These are phyloP conservation scores for Pontoporia blainvillei DNA, from an alignment of 2,113 vertebrate genomes.

Conservation along the genomic window DNA sequence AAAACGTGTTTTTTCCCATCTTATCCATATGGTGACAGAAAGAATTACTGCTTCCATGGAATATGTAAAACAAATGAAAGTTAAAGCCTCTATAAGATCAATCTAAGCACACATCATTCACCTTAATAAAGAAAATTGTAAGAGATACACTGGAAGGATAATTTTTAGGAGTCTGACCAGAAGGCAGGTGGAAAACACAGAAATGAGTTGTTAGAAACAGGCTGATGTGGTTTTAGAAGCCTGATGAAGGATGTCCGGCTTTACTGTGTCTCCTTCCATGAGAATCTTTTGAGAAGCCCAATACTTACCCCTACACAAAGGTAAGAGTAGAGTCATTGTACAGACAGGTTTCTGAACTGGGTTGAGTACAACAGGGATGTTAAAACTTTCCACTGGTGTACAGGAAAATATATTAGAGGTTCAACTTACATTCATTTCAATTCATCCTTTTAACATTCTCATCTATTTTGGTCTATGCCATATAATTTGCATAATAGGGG, in stretches of 20 bases:
- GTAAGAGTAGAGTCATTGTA: not conserved
- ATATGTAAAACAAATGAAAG: not conserved
- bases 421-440: not conserved
- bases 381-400: not conserved
- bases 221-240: not conserved
- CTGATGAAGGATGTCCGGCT: rapidly evolving
- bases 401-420: not conserved
- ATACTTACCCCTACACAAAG: not conserved
- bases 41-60: not conserved
- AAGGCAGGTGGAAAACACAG: not conserved
- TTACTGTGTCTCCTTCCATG: not conserved
- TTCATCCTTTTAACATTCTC: not conserved
- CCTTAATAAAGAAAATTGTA: not conserved
- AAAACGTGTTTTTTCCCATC: not conserved
- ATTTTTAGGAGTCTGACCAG: not conserved
- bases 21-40: not conserved
- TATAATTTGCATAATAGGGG: not conserved
- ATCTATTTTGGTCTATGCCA: not conserved
- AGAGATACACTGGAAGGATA: not conserved
- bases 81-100: not conserved
- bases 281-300: not conserved
- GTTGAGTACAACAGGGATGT: not conserved
- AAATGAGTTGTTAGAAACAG: not conserved
- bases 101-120: not conserved
- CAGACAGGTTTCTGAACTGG: not conserved